phyloP scores from a whole-genome alignment of 2,797 vertebrate genomes.

The Darevskia mixta region DNA sequence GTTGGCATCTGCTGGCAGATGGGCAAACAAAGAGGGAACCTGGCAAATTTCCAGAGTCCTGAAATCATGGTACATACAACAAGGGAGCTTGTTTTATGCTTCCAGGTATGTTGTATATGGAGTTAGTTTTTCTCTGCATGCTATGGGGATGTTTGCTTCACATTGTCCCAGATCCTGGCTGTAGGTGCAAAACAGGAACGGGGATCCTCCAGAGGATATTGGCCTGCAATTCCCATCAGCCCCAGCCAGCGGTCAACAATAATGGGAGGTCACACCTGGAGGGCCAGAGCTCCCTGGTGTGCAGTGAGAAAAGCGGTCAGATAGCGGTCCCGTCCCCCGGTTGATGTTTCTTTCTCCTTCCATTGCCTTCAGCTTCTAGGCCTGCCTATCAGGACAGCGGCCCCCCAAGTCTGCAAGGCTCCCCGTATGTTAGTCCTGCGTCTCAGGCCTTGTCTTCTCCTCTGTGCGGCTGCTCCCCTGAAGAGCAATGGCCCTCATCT shows the following conservation, averaged over 20 bases:
- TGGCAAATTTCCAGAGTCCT: neutral
- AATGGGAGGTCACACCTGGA: too few species aligned
- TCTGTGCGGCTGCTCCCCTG: neutral
- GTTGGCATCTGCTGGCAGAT: neutral
- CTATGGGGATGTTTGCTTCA: too few species aligned
- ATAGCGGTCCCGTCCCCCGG: neutral
- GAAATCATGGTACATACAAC: neutral
- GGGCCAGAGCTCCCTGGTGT: too few species aligned
- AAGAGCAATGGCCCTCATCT: neutral
- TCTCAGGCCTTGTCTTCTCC: neutral
- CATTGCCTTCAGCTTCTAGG: neutral
- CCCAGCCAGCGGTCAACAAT: too few species aligned
- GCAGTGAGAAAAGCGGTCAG: too few species aligned
- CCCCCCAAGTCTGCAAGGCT: neutral
- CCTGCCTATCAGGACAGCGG: neutral
- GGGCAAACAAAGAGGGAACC: neutral
- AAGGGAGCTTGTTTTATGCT: neutral
- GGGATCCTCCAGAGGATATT: too few species aligned
- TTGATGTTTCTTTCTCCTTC: neutral
- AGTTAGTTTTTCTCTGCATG: neutral
- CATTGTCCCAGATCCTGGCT: too few species aligned
- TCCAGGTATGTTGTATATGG: neutral
- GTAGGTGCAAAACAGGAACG: too few species aligned
- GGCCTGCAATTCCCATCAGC: too few species aligned
- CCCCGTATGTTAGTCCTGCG: too few species aligned